These are phyloP conservation scores for Ptychochromis oligacanthus DNA, from an alignment of 2,113 vertebrate species.

Conservation along the genomic window DNA sequence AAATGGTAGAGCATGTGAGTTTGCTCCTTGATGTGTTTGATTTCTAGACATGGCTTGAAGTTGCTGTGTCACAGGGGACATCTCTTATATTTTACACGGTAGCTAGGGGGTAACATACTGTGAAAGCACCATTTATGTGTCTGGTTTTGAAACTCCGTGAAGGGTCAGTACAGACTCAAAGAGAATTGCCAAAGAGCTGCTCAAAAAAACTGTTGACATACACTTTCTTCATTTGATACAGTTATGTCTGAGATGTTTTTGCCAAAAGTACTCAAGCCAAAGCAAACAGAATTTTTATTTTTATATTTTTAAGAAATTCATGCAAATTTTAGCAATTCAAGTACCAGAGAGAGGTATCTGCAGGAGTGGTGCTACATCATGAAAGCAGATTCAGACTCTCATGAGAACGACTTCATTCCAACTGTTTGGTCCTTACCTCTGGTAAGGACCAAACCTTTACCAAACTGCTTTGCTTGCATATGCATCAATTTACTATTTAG, in stretches of 20 bases:
- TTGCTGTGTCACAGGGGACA: constrained; percentile 32
- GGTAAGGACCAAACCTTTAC: not conserved
- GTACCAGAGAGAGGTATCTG: not conserved
- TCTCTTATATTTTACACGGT: constrained; percentile 57
- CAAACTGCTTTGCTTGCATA: not conserved
- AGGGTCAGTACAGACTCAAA: constrained; percentile 48
- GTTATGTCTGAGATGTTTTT: constrained; percentile 28
- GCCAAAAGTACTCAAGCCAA: constrained; percentile 9
- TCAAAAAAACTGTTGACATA: constrained; percentile 37
- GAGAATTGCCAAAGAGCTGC: constrained; percentile 46
- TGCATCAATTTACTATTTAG: not conserved
- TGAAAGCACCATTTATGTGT: constrained; percentile 54
- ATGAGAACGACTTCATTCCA: not conserved
- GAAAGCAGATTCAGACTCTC: not conserved
- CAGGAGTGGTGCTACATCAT: not conserved
- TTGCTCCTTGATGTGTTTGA: constrained; percentile 49
- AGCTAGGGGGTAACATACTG: constrained; percentile 34
- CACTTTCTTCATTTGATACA: constrained; percentile 33
- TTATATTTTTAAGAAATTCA: constrained; percentile 1
- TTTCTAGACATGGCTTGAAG: constrained; percentile 53
- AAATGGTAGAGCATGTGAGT: constrained; percentile 46
- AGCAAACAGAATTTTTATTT: constrained; percentile 12
- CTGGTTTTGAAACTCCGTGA: constrained; percentile 42
- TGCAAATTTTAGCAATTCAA: constrained; percentile 25
- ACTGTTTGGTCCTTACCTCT: no score